A percentile compares a stretch with the other conserved stretches of the same genome.
phyloP scores from a whole-genome alignment of 2,888 invertebrate genomes.

The Pasiphila rectangulata region DNA sequence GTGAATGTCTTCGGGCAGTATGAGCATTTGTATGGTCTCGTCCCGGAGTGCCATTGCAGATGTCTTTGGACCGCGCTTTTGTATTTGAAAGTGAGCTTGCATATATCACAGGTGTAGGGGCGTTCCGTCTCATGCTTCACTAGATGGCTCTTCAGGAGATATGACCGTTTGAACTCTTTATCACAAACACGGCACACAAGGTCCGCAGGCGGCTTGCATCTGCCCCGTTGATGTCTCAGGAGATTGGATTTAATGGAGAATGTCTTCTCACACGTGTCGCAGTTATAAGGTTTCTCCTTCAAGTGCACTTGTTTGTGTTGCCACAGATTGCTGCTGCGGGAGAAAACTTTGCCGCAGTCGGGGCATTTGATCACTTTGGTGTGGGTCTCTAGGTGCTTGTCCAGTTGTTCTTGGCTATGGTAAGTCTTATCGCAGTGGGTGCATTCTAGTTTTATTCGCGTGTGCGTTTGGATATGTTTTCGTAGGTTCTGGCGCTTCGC shows the following conservation, averaged over 20 bases:
- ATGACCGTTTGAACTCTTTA: constrained; percentile 37
- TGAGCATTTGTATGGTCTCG: constrained; percentile 43
- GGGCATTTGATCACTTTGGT: constrained; percentile 38
- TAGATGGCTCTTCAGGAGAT: constrained; percentile 38
- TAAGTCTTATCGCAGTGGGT: constrained; percentile 32
- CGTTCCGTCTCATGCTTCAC: constrained; percentile 33
- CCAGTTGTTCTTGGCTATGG: constrained; percentile 20
- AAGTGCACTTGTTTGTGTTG: constrained; percentile 47
- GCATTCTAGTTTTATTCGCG: constrained; percentile 29
- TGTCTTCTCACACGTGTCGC: constrained; percentile 33
- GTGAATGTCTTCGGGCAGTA: constrained; percentile 52
- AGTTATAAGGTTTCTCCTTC: constrained; percentile 37
- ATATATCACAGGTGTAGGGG: constrained; percentile 26
- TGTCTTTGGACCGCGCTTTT: constrained; percentile 56
- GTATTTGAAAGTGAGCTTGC: constrained; percentile 47
- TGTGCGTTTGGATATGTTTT: constrained; percentile 35
- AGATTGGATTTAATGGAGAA: constrained; percentile 42
- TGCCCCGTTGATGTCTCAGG: constrained; percentile 33
- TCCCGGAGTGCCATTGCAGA: constrained; percentile 46
- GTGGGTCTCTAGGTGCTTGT: constrained; percentile 33
- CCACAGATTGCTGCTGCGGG: constrained; percentile 43
- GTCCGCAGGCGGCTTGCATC: constrained; percentile 27
- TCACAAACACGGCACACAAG: constrained; percentile 36
- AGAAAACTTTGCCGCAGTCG: constrained; percentile 45
- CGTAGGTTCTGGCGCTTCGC: constrained; percentile 33